Conservation (phyloP, 2,888 invertebrate genomes). For the Margaritifera margaritifera region DNA sequence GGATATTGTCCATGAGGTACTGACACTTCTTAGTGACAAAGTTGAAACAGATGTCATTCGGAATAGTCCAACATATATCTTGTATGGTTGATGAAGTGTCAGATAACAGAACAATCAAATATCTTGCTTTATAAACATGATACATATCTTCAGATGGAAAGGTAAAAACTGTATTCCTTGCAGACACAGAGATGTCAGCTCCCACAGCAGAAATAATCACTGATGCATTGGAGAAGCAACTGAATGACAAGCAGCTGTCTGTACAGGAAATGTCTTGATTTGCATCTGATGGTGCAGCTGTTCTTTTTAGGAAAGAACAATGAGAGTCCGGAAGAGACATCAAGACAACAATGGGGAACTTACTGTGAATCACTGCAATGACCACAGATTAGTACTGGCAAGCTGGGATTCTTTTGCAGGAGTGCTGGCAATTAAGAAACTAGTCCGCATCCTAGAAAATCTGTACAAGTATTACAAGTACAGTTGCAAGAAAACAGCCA, state of each 20-base stretch:
- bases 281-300: constrained; percentile 28
- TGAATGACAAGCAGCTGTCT: constrained; percentile 5
- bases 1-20: constrained; percentile 22
- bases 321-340: constrained; percentile 21
- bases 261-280: constrained; percentile 21
- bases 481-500: constrained; percentile 19
- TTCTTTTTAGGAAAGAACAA: constrained; percentile 19
- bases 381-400: constrained; percentile 25
- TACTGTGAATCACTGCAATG: constrained; percentile 19
- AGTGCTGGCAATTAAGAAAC: constrained; percentile 8
- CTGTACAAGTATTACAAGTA: constrained; percentile 29
- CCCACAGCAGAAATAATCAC: constrained; percentile 18
- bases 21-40: constrained; percentile 7
- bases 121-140: constrained; percentile 10
- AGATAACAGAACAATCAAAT: constrained; percentile 15
- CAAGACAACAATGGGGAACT: constrained; percentile 16
- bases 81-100: too few relatives aligned
- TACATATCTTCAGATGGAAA: constrained; percentile 8
- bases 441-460: constrained; percentile 15
- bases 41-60: constrained; percentile 8
- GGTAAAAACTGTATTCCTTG: constrained; percentile 10
- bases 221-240: constrained; percentile 6
- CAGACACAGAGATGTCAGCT: constrained; percentile 9
- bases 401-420: constrained; percentile 17
- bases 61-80: constrained; percentile 11